Evolutionary conservation across 2,888 invertebrate species (phyloP).

Genomic region (Eilema sororculum): DNA sequence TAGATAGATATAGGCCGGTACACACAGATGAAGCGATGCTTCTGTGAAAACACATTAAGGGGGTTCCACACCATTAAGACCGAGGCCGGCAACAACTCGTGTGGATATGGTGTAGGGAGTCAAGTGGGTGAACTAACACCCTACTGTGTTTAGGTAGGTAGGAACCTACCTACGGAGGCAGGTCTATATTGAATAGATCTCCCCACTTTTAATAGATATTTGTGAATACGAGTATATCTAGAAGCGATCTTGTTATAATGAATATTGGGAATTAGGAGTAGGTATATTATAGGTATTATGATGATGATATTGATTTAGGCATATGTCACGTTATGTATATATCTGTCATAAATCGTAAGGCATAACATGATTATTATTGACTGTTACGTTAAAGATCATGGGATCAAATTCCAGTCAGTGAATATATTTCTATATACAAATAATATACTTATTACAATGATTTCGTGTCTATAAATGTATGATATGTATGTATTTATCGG

Average conservation of each 20-base stretch:
- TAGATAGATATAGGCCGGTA: constrained; percentile 38
- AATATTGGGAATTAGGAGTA: neutral
- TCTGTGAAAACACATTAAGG: constrained; percentile 50
- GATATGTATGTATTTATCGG: too few relatives aligned
- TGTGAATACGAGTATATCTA: constrained; percentile 4
- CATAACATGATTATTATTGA: too few relatives aligned
- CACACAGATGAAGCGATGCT: constrained; percentile 44
- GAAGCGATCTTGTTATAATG: neutral
- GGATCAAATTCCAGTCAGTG: too few relatives aligned
- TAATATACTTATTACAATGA: too few relatives aligned
- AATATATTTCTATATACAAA: too few relatives aligned
- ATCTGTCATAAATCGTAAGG: too few relatives aligned
- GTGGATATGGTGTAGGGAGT: constrained; percentile 48
- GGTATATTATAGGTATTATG: too few relatives aligned
- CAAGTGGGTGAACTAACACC: constrained; percentile 54
- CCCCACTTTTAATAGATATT: constrained; percentile 6
- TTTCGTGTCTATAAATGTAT: too few relatives aligned
- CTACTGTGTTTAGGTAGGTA: constrained; percentile 33
- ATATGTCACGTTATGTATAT: too few relatives aligned
- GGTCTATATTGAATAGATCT: constrained; percentile 11
- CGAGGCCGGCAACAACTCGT: constrained; percentile 53
- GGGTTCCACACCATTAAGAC: constrained; percentile 56
- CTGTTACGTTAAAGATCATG: too few relatives aligned
- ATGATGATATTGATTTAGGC: too few relatives aligned
- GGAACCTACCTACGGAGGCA: neutral